Evolutionary conservation across 2,797 vertebrate genomes (phyloP).

Genomic region (Botia kubotai): DNA sequence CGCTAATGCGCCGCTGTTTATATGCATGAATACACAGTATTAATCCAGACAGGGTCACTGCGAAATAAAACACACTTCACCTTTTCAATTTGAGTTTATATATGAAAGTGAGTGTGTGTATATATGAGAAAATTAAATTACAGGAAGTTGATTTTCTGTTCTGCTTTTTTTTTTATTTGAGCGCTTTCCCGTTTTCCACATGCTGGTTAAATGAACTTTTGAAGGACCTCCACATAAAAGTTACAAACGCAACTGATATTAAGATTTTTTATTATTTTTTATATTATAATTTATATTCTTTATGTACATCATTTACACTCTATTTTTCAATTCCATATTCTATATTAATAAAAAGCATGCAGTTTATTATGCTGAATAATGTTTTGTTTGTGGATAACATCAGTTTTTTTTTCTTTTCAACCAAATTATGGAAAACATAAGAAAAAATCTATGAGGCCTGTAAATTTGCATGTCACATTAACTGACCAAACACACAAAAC

Average conservation of each 20-base stretch:
- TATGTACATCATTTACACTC: no score
- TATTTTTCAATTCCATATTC: neutral
- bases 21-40: slow-evolving; percentile 50
- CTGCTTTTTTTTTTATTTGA: slow-evolving; percentile 9
- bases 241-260: neutral
- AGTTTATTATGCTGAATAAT: neutral
- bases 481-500: neutral
- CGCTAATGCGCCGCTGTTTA: slow-evolving; percentile 50
- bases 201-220: neutral
- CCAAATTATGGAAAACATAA: neutral
- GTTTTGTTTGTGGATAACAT: neutral
- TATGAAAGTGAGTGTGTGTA: slow-evolving; percentile 26
- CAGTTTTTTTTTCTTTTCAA: neutral
- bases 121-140: slow-evolving; percentile 39
- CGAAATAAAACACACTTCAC: slow-evolving; percentile 53
- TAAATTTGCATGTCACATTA: neutral
- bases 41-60: slow-evolving; percentile 49
- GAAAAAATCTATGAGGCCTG: neutral
- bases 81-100: slow-evolving; percentile 38
- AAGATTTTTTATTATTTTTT: no score
- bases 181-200: neutral
- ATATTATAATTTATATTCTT: no score
- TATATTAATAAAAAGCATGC: no score
- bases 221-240: neutral
- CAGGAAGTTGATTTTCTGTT: slow-evolving; percentile 20